Conservation (phyloP, 2,797 vertebrate genomes). For the Agapornis canus region DNA sequence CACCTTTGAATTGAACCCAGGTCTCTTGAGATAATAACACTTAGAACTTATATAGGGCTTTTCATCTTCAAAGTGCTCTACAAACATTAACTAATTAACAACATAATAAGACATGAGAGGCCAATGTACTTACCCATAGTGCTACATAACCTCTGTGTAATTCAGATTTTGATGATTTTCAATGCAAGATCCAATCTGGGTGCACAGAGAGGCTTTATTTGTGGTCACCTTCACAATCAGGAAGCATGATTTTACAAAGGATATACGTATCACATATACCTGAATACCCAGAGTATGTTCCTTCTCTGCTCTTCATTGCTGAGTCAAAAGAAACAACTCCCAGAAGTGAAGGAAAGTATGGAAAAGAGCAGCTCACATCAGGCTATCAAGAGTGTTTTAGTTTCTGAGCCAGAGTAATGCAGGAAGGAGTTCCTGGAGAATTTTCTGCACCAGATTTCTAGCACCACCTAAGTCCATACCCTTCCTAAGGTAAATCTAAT, state of each 20-base stretch:
- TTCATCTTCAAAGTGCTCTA: constrained; percentile 75
- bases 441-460: background rate
- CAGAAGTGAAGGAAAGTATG: background rate
- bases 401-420: background rate
- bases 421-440: background rate
- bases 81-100: constrained; percentile 78
- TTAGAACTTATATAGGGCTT: constrained; percentile 71
- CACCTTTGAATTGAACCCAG: constrained; percentile 68
- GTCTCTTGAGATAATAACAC: constrained; percentile 73
- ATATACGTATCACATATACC: background rate
- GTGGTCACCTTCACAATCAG: background rate
- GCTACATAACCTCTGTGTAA: constrained; percentile 38
- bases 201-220: background rate
- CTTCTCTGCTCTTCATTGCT: background rate
- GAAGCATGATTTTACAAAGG: background rate
- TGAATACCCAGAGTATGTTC: background rate
- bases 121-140: constrained; percentile 44
- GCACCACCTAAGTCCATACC: background rate
- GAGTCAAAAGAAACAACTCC: background rate
- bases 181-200: background rate
- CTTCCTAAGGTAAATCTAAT: background rate
- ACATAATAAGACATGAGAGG: constrained; percentile 72
- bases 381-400: background rate
- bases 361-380: background rate
- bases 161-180: constrained; percentile 60